Conservation (phyloP, 2,888 invertebrate genomes). For the Ormia ochracea region DNA sequence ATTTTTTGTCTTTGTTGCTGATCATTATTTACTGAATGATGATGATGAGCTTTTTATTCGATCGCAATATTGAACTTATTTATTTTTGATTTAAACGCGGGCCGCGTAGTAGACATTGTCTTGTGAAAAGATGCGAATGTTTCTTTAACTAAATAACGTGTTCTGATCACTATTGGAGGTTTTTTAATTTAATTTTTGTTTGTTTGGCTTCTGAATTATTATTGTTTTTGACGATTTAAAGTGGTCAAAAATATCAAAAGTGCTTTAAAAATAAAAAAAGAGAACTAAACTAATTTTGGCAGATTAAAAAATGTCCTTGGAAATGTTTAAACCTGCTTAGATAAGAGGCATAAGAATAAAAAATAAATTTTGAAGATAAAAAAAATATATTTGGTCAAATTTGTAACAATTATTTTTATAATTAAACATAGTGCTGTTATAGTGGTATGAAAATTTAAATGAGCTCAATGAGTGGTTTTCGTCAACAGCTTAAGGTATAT, state of each 20-base stretch:
- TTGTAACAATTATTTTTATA: not conserved
- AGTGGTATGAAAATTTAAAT: constrained; percentile 67
- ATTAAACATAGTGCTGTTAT: constrained; percentile 1
- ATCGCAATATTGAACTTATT: constrained; percentile 55
- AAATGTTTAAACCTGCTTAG: not conserved
- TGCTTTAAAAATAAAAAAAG: not conserved
- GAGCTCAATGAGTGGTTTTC: constrained; percentile 77
- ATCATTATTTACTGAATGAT: constrained; percentile 31
- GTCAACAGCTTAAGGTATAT: constrained; percentile 76
- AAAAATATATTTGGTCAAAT: no score
- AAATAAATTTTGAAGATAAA: not conserved
- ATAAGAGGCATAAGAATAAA: not conserved
- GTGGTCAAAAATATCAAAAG: constrained; percentile 7
- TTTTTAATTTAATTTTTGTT: not conserved
- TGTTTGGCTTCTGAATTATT: not conserved
- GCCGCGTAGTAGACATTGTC: constrained; percentile 42
- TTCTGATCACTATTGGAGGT: not conserved
- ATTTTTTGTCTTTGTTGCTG: constrained; percentile 42
- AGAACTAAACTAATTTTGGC: not conserved
- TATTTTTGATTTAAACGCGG: constrained; percentile 49
- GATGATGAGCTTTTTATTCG: constrained; percentile 42
- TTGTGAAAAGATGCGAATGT: not conserved
- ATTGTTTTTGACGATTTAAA: constrained; percentile 25
- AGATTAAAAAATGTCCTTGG: not conserved
- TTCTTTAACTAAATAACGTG: not conserved